Percentiles rank a stretch among this genome's conserved stretches.
These are phyloP conservation scores for Amia ocellicauda DNA, from an alignment of 2,113 vertebrate genomes.

Conservation along the genomic window DNA sequence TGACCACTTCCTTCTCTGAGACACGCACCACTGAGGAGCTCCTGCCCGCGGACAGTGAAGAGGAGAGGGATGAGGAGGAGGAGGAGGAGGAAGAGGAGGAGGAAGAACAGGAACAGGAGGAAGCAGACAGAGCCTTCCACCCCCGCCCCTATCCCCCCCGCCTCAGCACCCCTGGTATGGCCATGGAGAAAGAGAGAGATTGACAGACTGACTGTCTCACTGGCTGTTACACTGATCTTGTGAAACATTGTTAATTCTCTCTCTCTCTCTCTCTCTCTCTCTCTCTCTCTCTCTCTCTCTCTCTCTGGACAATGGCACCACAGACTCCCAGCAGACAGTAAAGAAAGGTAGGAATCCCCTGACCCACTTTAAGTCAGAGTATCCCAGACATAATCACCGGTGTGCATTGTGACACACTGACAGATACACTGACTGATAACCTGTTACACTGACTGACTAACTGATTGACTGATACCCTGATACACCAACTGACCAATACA, in stretches of 20 bases:
- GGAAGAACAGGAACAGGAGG: conserved; percentile 67
- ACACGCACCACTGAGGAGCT: conserved; percentile 76
- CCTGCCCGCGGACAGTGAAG: conserved; percentile 70
- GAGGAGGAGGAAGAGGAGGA: conserved; percentile 62
- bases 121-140: conserved; percentile 58
- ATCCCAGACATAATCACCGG: too few species aligned
- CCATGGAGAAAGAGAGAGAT: too few species aligned
- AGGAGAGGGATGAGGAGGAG: conserved; percentile 72
- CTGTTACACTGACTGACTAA: background rate
- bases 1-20: conserved; percentile 78
- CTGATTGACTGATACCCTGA: background rate
- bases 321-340: too few species aligned
- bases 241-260: too few species aligned
- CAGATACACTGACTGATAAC: too few species aligned
- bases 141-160: conserved; percentile 67
- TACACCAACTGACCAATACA: background rate
- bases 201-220: background rate
- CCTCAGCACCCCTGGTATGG: conserved; percentile 39
- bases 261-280: too few species aligned
- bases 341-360: too few species aligned
- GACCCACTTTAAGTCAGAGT: too few species aligned
- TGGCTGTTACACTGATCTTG: background rate
- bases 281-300: too few species aligned
- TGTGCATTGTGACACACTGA: too few species aligned
- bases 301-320: too few species aligned